Conservation (phyloP, 2,113 vertebrate species). For the Coregonus clupeaformis region DNA sequence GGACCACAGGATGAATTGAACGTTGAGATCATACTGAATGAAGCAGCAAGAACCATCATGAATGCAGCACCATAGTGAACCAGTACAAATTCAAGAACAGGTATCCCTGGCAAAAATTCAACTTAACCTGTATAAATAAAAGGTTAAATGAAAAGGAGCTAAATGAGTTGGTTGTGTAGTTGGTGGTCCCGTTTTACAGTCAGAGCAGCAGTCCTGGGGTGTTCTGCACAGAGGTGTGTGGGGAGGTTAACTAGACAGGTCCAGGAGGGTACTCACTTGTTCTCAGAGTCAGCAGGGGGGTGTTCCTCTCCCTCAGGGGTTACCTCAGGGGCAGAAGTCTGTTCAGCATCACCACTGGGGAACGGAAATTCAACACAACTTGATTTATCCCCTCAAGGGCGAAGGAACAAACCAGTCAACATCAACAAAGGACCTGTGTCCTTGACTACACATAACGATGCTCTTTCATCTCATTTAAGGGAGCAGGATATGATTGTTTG, state of each 20-base stretch:
- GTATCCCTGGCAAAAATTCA: no score
- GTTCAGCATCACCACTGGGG: slow-evolving; percentile 92
- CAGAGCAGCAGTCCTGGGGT: not conserved
- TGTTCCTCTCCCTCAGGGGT: slow-evolving; percentile 92
- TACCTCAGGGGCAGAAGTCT: slow-evolving; percentile 87
- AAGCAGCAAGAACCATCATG: no score
- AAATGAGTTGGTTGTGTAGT: no score
- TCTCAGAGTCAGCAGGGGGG: slow-evolving; percentile 91
- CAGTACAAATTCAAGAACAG: no score
- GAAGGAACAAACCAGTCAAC: slow-evolving; percentile 22
- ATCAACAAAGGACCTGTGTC: not conserved
- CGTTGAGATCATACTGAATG: no score
- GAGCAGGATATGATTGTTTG: not conserved
- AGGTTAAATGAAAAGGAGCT: no score
- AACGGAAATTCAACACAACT: slow-evolving; percentile 11
- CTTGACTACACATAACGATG: no score
- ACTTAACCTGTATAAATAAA: no score
- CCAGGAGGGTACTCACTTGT: slow-evolving; percentile 83
- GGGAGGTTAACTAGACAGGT: not conserved
- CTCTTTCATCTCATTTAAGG: no score
- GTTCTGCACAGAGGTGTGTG: not conserved
- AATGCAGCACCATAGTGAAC: no score
- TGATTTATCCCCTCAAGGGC: not conserved
- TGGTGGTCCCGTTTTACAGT: no score
- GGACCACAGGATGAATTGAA: no score